Evolutionary conservation across 1,140 invertebrate genomes (phyloP), one percentile per base, ranked within the genome.

Genomic region (Pygmarrhopalites habei): DNA sequence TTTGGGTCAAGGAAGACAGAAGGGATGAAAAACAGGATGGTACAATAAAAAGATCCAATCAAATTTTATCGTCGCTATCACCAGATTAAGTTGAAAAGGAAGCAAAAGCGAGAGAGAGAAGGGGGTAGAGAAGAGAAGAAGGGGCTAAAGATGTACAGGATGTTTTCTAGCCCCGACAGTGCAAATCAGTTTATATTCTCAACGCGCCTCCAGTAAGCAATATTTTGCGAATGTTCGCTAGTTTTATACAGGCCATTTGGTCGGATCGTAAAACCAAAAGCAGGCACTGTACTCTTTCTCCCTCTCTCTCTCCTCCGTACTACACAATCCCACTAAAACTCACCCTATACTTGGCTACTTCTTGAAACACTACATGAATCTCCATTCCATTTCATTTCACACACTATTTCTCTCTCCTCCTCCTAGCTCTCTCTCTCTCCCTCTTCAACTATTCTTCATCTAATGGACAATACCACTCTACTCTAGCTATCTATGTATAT

Each of bases 191-290:
- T 63, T 65, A 63, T 69, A 57, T 65, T 64, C 56, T 56, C 62
- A 61, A 49, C 49, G 35, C 58, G 49, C 60, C 67, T 68, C 59
- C 55, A 64, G 59, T 61, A 62, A 63, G 63, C 58, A 62, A 65
- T 65, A 69, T 65, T 69, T 64, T 65, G 63, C 67, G 55, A 69
- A 69, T 69, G 63, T 65, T 69, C n/a, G n/a, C 67, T 62, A 65
- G 56, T 65, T 65, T 65, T 69, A 69, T 69, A 63, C 62, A 63
- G 63, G 55, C 67, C 64, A 65, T 69, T 69, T 69, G 64, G 56
- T 60, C 49, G 65, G 61, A 58, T 65, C 67, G 41, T 69, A 69
- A 69, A 69, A 69, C 46, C 58, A 52, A 68, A 65, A 43, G 47
- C 46, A 55, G 51, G 32, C 25, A n/a, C 17, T 12, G 19, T 23